A percentile compares a stretch with the other conserved stretches of the same genome.
These are phyloP conservation scores for Lonchura striata DNA, from an alignment of 2,113 vertebrate species.

Conservation along the genomic window DNA sequence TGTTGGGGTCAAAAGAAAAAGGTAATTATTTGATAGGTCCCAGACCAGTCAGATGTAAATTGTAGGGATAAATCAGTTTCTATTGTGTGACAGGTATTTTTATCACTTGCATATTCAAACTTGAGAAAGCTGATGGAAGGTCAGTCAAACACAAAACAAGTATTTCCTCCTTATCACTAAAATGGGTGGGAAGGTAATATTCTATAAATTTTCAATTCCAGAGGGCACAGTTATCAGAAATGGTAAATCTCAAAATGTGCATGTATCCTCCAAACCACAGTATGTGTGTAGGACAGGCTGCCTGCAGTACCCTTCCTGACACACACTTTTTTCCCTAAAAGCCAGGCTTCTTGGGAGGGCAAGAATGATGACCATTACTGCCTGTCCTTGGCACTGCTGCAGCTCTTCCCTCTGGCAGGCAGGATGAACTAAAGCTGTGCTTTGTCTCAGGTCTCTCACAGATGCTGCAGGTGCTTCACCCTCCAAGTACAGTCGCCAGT, in stretches of 20 bases:
- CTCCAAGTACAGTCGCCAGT: slow-evolving; percentile 59
- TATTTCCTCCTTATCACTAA: neutral
- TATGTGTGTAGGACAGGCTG: neutral
- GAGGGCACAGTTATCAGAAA: neutral
- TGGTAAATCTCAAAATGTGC: neutral
- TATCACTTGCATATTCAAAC: neutral
- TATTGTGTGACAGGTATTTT: neutral
- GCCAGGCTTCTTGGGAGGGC: neutral
- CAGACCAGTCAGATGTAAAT: neutral
- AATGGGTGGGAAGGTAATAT: neutral
- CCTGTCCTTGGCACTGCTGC: neutral
- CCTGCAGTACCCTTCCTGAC: neutral
- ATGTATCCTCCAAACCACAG: neutral
- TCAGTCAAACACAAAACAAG: neutral
- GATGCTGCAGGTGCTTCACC: slow-evolving; percentile 42
- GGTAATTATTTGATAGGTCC: slow-evolving; percentile 47
- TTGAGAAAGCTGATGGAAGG: neutral
- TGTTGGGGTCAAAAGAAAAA: slow-evolving; percentile 68
- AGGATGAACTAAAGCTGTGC: neutral
- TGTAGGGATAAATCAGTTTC: neutral
- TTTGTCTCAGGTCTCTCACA: slow-evolving; percentile 48
- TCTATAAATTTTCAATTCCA: neutral
- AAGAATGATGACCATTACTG: neutral
- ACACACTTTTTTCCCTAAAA: neutral
- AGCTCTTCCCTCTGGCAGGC: neutral